These are phyloP conservation scores for Gadus macrocephalus DNA, from an alignment of 2,113 vertebrate genomes.

Conservation along the genomic window DNA sequence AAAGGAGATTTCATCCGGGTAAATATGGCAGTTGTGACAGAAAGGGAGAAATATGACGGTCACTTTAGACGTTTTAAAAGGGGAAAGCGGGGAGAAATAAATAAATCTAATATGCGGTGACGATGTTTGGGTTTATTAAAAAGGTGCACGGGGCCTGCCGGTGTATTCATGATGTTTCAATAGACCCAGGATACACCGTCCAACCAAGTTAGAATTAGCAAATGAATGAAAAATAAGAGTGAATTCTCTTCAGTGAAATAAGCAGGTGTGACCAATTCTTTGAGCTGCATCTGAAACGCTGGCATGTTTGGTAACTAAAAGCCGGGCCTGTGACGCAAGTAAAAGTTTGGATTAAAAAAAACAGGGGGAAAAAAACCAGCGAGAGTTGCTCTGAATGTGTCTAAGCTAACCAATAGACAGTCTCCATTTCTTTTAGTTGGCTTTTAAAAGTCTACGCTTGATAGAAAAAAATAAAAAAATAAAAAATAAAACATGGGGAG, in stretches of 20 bases:
- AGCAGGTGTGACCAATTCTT: conserved; percentile 70
- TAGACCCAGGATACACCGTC: conserved; percentile 50
- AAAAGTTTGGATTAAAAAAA: conserved; percentile 50
- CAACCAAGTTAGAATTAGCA: conserved; percentile 64
- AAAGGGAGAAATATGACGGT: conserved; percentile 62
- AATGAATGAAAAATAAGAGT: conserved; percentile 60
- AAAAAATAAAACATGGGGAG: conserved; percentile 21
- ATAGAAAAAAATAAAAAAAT: conserved; percentile 33
- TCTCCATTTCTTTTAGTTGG: conserved; percentile 55
- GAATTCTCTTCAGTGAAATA: conserved; percentile 55
- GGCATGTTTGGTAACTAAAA: conserved; percentile 57
- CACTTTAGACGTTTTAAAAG: conserved; percentile 59
- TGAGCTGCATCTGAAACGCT: conserved; percentile 65
- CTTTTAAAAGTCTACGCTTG: conserved; percentile 58
- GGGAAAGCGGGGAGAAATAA: conserved; percentile 24
- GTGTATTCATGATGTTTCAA: conserved; percentile 60
- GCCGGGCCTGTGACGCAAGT: conserved; percentile 52
- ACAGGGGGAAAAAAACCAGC: conserved; percentile 7
- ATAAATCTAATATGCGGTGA: conserved; percentile 34
- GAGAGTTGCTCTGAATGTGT: conserved; percentile 35
- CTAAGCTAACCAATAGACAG: conserved; percentile 50
- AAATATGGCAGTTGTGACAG: conserved; percentile 71
- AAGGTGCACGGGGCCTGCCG: conserved; percentile 39
- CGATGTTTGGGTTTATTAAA: conserved; percentile 41
- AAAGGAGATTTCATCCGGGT: conserved; percentile 67